Conservation (phyloP, 2,113 vertebrate species). For the Pseudopipra pipra region DNA sequence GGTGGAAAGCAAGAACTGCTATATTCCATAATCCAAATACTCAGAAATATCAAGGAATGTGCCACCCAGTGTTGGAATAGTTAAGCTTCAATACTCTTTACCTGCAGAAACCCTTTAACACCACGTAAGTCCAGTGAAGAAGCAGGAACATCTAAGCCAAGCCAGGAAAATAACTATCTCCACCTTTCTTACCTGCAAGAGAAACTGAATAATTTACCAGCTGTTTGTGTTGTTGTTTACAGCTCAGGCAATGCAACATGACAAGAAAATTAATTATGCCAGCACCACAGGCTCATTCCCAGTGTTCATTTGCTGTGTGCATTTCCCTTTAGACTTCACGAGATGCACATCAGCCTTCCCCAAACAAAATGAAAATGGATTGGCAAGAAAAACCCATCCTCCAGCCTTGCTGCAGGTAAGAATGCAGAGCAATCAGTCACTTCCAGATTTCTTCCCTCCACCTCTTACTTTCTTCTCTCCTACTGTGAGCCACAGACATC, state of each 20-base stretch:
- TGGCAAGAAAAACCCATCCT: neutral
- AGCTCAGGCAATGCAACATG: neutral
- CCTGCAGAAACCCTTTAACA: neutral
- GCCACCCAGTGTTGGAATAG: neutral
- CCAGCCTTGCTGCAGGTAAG: neutral
- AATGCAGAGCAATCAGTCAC: neutral
- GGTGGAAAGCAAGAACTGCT: neutral
- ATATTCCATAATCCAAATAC: neutral
- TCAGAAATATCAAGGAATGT: neutral
- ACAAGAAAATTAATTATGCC: constrained; percentile 19
- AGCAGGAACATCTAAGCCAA: neutral
- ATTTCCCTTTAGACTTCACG: neutral
- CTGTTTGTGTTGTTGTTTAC: neutral
- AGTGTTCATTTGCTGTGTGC: neutral
- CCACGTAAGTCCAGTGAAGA: neutral
- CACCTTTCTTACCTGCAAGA: neutral
- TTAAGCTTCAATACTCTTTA: neutral
- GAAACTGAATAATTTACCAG: neutral
- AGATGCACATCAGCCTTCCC: neutral
- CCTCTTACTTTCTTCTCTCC: neutral
- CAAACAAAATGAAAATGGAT: neutral
- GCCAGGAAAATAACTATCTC: neutral
- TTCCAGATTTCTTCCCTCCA: neutral
- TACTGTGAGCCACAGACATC: neutral
- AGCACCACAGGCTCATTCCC: neutral